phyloP scores from a whole-genome alignment of 2,797 vertebrate genomes.

The Neostethus bicornis region DNA sequence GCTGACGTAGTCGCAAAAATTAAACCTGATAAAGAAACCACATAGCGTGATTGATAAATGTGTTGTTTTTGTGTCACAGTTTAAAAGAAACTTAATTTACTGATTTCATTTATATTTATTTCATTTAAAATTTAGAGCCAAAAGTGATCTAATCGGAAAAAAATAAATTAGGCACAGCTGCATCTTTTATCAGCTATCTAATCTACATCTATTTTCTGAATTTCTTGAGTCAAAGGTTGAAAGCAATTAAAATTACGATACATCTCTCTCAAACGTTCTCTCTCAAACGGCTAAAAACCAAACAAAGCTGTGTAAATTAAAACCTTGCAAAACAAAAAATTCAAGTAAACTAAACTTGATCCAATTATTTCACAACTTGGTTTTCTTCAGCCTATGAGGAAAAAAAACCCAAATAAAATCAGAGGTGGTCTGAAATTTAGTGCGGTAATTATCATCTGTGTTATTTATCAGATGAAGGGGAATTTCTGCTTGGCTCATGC shows the following conservation, averaged over 20 bases:
- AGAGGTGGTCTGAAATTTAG: background rate
- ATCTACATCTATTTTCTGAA: conserved; percentile 18
- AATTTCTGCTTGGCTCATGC: background rate
- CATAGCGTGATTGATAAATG: no score
- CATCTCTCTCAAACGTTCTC: conserved; percentile 9
- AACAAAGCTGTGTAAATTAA: conserved; percentile 10
- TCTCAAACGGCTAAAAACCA: background rate
- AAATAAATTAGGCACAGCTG: background rate
- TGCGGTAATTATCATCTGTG: background rate
- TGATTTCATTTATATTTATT: no score
- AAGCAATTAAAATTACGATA: background rate
- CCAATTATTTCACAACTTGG: background rate
- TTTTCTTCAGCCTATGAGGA: conserved; percentile 1
- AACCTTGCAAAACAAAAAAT: background rate
- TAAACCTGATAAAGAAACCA: no score
- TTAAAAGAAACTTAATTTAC: no score
- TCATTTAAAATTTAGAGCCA: no score
- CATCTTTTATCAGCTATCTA: conserved; percentile 17
- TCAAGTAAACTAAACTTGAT: background rate
- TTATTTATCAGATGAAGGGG: background rate
- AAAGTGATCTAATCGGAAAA: background rate
- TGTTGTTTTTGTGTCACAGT: no score
- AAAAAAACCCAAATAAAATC: conserved; percentile 1
- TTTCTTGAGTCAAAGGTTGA: conserved; percentile 5
- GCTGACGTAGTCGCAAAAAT: no score